These are phyloP conservation scores for Drosophila sordidula DNA, from an alignment of 2,888 invertebrate species.

Conservation along the genomic window DNA sequence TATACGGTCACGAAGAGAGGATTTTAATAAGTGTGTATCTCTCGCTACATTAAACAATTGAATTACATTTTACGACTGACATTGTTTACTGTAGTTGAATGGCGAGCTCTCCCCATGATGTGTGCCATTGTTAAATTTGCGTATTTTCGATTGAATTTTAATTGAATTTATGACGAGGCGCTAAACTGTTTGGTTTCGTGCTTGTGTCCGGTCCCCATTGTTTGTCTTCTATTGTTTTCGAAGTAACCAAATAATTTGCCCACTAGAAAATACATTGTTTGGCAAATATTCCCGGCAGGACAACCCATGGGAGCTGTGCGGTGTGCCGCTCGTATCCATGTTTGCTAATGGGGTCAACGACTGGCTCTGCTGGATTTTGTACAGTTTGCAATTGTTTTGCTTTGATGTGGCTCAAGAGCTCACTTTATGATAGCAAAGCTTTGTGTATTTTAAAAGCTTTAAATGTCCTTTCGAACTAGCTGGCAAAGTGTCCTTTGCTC, in stretches of 20 bases:
- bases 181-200: conserved; percentile 51
- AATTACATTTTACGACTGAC: conserved; percentile 28
- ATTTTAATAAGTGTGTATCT: conserved; percentile 9
- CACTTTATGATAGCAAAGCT: conserved; percentile 2
- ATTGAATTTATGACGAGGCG: conserved; percentile 70
- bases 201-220: conserved; percentile 38
- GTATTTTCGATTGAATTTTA: conserved; percentile 74
- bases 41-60: conserved; percentile 16
- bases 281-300: conserved; percentile 10
- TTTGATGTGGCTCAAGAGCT: conserved; percentile 4
- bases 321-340: conserved; percentile 13
- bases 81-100: conserved; percentile 31
- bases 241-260: conserved; percentile 58
- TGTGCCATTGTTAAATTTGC: conserved; percentile 66
- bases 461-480: neutral
- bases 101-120: conserved; percentile 48
- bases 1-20: conserved; percentile 11
- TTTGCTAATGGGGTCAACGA: conserved; percentile 33
- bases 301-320: conserved; percentile 2
- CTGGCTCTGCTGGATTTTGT: neutral
- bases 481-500: neutral
- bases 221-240: conserved; percentile 34
- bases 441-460: neutral
- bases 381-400: conserved; percentile 16
- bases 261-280: conserved; percentile 63